Base-by-base conservation (phyloP, 2,888 invertebrate species). In the Cremastobaeus sp. region DNA sequence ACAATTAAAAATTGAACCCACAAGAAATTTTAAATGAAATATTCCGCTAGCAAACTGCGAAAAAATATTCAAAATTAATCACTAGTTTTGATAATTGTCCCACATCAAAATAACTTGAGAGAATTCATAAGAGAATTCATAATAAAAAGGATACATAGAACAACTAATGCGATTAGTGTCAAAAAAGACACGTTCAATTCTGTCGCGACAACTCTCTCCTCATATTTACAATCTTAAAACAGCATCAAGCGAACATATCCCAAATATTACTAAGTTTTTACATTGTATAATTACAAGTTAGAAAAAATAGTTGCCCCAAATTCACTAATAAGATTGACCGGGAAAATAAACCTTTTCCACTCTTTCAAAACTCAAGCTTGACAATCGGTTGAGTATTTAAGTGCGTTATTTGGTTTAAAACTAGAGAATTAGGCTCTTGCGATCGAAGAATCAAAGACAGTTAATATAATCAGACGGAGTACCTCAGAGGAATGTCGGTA, bases 381-480 rank as follows among this genome's bases (percentile, higher is more conserved):
- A 45, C 34, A 17, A 32, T 65, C 20, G 35, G 25, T 28, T 62
- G 62, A 73, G 66, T 66, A 66, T 65, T 73, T 55, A 20, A 30
- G 54, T 57, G 55, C 48, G 37, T 66, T 55, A 60, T 73, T 73
- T 66, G 66, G 66, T 68, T 68, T 47, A 48, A 18, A 64, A 64
- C 64, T 71, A 71, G 59, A 71, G 59, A 71, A 71, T 71, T 64
- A 71, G 71, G 65, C 65, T 71, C 21, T 37, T 55, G 20, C 32
- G 30, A 47, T 48, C n/a, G 34, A 48, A 47, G 30, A 60, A 59
- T 59, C 37, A 45, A 65, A 14, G 12, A 34, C 18, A n/a, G 6
- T 6, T 54, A n/a, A n/a, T n/a, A n/a, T 43, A 43, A 41, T 18
- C 14, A n/a, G 34, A 50, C 20, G 28, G 45, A 50, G 9, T 60